Evolutionary conservation across 2,888 invertebrate genomes (phyloP).

Genomic region (Lacanobia wlatinum): DNA sequence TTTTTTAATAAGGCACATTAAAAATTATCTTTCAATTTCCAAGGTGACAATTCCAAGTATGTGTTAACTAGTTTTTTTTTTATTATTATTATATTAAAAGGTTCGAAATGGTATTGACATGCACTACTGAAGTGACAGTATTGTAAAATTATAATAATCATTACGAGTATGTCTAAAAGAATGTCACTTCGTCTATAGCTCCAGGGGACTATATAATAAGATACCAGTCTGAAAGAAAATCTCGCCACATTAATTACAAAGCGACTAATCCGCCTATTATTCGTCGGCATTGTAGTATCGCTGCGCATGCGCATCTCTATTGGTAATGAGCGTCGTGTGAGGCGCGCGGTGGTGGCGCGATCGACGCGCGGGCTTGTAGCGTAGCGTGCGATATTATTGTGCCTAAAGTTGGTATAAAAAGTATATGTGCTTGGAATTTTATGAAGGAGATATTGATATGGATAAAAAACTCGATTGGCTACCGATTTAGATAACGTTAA

Average conservation of each 20-base stretch:
- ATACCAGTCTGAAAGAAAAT: conserved; percentile 1
- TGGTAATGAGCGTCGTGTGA: conserved; percentile 61
- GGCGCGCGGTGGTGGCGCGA: conserved; percentile 57
- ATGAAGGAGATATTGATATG: not conserved
- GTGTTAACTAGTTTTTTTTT: no score
- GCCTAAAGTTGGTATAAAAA: conserved; percentile 32
- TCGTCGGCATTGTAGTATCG: conserved; percentile 38
- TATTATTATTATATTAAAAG: no score
- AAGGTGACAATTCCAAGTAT: no score
- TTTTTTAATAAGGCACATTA: no score
- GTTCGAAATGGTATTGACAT: no score
- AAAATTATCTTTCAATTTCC: no score
- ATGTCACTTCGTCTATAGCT: not conserved
- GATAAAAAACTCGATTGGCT: not conserved
- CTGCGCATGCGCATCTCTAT: conserved; percentile 49
- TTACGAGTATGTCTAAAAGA: not conserved
- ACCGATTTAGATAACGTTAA: not conserved
- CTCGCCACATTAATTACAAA: conserved; percentile 30
- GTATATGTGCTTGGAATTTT: not conserved
- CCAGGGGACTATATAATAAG: no score
- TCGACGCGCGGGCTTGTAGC: conserved; percentile 36
- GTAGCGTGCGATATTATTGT: conserved; percentile 52
- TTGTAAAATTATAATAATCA: no score
- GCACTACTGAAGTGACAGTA: no score
- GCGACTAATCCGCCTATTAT: conserved; percentile 44